Evolutionary conservation across 2,113 vertebrate species (phyloP).

Genomic region (Paradoxurus hermaphroditus): DNA sequence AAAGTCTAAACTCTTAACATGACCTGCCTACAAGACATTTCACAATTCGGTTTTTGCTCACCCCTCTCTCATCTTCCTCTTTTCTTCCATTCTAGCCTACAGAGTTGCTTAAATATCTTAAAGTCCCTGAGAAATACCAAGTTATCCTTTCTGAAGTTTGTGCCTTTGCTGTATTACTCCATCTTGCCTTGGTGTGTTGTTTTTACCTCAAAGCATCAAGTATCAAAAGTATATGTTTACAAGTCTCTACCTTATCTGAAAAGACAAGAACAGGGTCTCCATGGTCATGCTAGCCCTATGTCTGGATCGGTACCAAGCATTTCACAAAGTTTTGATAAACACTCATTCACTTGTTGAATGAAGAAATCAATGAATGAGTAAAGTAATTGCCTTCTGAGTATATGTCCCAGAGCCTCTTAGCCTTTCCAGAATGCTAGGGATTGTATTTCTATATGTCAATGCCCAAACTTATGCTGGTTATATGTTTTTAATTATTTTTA

Average conservation of each 20-base stretch:
- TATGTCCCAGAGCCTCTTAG: background rate
- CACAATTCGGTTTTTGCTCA: background rate
- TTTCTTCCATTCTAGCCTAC: background rate
- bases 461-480: background rate
- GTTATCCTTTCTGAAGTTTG: background rate
- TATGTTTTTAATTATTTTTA: too few relatives aligned
- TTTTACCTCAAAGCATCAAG: background rate
- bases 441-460: background rate
- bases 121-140: background rate
- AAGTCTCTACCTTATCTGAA: background rate
- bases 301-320: background rate
- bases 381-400: rapidly evolving
- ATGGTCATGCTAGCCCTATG: background rate
- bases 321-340: background rate
- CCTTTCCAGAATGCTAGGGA: background rate
- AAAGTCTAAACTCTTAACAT: background rate
- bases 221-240: background rate
- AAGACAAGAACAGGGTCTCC: background rate
- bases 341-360: background rate
- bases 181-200: background rate
- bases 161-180: background rate
- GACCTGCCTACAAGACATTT: background rate
- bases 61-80: background rate
- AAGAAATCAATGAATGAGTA: background rate
- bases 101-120: background rate